Percentiles rank a stretch among this genome's conserved stretches.
Conservation (phyloP, 2,797 vertebrate species). For the Etheostoma nigrum region DNA sequence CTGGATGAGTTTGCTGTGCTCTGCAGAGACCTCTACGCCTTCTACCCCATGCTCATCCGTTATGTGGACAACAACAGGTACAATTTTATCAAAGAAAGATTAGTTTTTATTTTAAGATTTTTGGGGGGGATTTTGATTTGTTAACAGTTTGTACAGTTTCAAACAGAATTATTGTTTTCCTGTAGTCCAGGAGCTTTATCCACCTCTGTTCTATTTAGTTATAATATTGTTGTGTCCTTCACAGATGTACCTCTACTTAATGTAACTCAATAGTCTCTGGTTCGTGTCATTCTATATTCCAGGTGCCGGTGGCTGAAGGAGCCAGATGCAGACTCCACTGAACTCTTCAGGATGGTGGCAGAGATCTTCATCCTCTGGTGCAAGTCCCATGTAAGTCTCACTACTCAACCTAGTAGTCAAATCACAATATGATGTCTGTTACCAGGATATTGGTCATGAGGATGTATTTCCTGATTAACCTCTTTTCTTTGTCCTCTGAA, state of each 20-base stretch:
- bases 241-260: background rate
- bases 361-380: constrained; percentile 99
- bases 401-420: background rate
- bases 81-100: background rate
- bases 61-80: constrained; percentile 99
- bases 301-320: constrained; percentile 97
- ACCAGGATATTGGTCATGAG: background rate
- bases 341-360: constrained; percentile 98
- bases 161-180: background rate
- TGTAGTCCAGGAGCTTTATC: background rate
- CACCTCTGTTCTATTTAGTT: background rate
- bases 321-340: constrained; percentile 91
- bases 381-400: constrained; percentile 93
- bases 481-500: constrained; percentile 16
- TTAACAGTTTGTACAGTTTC: background rate
- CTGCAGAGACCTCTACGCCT: constrained; percentile 96
- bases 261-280: background rate
- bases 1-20: constrained; percentile 97
- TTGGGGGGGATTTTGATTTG: background rate
- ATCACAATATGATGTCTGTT: background rate
- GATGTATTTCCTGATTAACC: background rate
- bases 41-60: constrained; percentile 98
- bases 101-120: background rate
- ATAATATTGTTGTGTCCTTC: background rate
- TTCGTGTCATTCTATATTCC: constrained; percentile 16